Percentiles rank a stretch among this genome's conserved stretches.
Evolutionary conservation across 2,113 vertebrate species (phyloP).

Genomic region (Cyphomyrus plagiostoma): DNA sequence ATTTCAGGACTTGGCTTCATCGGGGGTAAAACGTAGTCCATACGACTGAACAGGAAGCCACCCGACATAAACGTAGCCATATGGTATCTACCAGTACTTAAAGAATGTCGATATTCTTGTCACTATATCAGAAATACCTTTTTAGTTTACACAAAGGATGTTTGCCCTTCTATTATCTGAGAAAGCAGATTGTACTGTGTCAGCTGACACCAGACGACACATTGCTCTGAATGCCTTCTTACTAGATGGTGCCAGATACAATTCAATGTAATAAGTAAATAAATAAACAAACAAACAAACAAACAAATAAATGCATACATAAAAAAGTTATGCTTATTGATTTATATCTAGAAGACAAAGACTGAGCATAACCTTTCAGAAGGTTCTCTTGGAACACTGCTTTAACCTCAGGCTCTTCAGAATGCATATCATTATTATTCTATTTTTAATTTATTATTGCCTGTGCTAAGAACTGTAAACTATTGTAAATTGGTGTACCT

Average conservation of each 20-base stretch:
- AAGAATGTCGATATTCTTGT: neutral
- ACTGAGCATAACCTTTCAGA: neutral
- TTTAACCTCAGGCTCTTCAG: neutral
- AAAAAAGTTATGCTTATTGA: neutral
- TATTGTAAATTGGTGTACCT: neutral
- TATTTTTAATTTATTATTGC: neutral
- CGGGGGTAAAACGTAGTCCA: neutral
- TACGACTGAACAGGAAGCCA: neutral
- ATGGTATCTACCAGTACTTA: neutral
- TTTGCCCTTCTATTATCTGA: neutral
- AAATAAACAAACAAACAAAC: no score
- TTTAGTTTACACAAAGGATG: neutral
- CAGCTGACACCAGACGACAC: neutral
- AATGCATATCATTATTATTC: neutral
- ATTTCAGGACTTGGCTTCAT: neutral
- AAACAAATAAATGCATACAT: no score
- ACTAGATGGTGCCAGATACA: neutral
- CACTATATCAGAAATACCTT: neutral
- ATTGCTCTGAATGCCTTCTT: neutral
- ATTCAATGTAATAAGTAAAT: neutral
- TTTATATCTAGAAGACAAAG: neutral
- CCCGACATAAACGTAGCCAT: neutral
- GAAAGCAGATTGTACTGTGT: conserved; percentile 1
- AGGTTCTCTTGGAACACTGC: neutral
- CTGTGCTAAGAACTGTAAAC: neutral